These are phyloP conservation scores for Mohoua ochrocephala DNA, from an alignment of 2,113 vertebrate species.

Conservation along the genomic window DNA sequence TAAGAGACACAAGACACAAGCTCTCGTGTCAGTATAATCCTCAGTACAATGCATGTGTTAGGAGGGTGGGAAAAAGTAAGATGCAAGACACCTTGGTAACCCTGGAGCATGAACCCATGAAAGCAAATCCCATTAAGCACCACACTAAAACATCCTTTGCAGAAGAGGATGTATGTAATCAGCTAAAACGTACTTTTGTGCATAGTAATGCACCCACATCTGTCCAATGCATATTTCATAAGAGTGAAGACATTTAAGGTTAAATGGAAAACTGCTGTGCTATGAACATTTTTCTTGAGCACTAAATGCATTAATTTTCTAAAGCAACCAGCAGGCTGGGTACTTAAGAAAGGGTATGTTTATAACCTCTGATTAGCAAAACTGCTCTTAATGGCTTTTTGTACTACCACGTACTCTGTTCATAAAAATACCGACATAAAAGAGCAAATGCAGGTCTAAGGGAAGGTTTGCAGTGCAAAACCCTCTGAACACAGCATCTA, in stretches of 20 bases:
- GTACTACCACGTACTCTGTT: neutral
- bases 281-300: neutral
- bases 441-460: neutral
- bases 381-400: neutral
- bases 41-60: neutral
- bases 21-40: neutral
- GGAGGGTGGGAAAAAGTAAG: fast-evolving
- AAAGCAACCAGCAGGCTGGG: neutral
- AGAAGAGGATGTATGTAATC: neutral
- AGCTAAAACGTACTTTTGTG: neutral
- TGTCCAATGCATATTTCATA: constrained; percentile 1
- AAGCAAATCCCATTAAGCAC: neutral
- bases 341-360: neutral
- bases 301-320: neutral
- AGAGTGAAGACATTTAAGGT: neutral
- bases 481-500: neutral
- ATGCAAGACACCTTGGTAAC: neutral
- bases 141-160: neutral
- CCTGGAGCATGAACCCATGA: neutral
- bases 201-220: neutral
- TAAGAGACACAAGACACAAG: neutral
- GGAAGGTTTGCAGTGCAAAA: neutral
- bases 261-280: neutral
- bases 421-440: neutral
- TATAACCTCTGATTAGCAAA: neutral